Base-by-base conservation (phyloP, 2,113 vertebrate genomes). In the Percina caprodes region DNA sequence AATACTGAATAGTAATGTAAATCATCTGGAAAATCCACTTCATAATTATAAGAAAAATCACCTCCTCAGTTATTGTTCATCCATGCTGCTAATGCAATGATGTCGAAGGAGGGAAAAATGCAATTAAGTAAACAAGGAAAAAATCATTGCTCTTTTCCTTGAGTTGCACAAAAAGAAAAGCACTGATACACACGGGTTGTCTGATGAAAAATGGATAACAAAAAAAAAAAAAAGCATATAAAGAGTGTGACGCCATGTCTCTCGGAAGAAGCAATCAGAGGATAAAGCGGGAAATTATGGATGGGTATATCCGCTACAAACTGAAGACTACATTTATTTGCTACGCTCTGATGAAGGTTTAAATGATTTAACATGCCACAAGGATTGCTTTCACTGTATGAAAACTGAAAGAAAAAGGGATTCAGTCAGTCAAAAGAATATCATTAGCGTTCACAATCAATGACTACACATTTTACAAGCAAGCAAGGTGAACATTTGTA, bases 1-100 rank as follows among this genome's bases (percentile, higher is more conserved):
- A 77, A 69, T 74, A 76, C 49, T 70, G 59, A 78, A 84, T 48
- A 63, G 61, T 61, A 70, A 77, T 63, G 42, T 56, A 74, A 80
- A 88, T 81, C 62, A 86, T 84, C 59, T 75, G 55, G 84, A 89
- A 91, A 87, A 86, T 84, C 70, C 80, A 74, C 85, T 88, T 92
- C 68, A 73, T 79, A 83, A 91, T 90, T 84, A 59, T 39, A 69
- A 78, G 76, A 79, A 88, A 82, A 89, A 87, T 84, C 80, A 58
- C 58, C 58, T 69, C 69, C 61, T 80, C 65, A 19, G 82, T 90
- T 91, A 90, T 55, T 84, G 78, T 86, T 93, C 86, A 86, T 69
- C 86, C 75, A 72, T 83, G 78, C 85, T 83, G 80, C 85, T 87
- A 90, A 86, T 78, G 78, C 74, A 80, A 79, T 74, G 49, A 88